A percentile compares a stretch with the other conserved stretches of the same genome.
These are phyloP conservation scores for human DNA, from an alignment of 2,113 vertebrate species.

Conservation along the genomic window DNA sequence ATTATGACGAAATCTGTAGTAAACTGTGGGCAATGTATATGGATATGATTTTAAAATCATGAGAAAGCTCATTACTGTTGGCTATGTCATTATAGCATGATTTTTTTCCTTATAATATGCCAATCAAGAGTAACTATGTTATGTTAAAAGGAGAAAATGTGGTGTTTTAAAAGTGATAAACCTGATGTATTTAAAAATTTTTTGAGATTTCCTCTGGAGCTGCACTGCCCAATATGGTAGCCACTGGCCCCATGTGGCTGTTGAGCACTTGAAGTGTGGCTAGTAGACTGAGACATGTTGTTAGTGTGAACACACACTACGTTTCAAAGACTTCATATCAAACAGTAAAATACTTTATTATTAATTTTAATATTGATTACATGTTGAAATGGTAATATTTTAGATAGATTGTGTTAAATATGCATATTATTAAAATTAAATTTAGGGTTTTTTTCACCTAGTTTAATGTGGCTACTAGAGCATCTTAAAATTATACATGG, in stretches of 20 bases:
- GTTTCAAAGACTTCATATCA: slow-evolving; percentile 3
- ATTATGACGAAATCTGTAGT: not conserved
- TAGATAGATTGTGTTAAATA: not conserved
- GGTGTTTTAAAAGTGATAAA: not conserved
- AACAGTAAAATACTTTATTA: not conserved
- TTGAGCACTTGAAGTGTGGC: not conserved
- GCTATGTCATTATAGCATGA: not conserved
- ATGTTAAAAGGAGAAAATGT: not conserved
- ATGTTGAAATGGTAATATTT: not conserved
- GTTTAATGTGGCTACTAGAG: not conserved
- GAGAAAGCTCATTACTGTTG: not conserved
- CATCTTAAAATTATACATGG: not conserved
- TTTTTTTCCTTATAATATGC: not conserved
- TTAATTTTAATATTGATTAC: not conserved
- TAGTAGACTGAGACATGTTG: not conserved
- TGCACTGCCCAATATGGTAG: not conserved
- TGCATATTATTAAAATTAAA: not conserved
- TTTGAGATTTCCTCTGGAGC: not conserved
- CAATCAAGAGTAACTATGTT: not conserved
- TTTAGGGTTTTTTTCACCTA: not conserved
- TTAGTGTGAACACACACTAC: not conserved
- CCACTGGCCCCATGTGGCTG: not conserved
- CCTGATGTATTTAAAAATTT: not conserved
- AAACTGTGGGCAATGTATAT: not conserved
- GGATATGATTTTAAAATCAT: not conserved